phyloP scores from a whole-genome alignment of 2,797 vertebrate genomes.

The Hippoglossus hippoglossus region DNA sequence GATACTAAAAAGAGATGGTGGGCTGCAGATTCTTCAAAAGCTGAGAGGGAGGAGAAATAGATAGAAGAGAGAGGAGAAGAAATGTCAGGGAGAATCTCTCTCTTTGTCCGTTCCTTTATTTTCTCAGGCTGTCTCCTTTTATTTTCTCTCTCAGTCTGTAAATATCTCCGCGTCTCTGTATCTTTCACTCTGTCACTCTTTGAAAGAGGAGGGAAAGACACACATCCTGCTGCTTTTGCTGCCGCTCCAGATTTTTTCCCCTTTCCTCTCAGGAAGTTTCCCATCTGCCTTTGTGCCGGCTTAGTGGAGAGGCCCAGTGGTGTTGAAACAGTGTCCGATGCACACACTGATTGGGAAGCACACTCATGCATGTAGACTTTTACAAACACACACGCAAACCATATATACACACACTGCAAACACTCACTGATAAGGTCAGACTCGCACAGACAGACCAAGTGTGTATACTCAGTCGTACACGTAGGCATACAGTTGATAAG shows the following conservation, averaged over 20 bases:
- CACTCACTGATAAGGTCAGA: constrained; percentile 44
- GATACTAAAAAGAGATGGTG: constrained; percentile 69
- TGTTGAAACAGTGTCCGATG: constrained; percentile 82
- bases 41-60: constrained; percentile 16
- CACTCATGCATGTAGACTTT: constrained; percentile 68
- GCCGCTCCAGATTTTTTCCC: constrained; percentile 68
- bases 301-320: constrained; percentile 74
- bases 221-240: constrained; percentile 81
- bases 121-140: constrained; percentile 64
- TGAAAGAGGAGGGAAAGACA: constrained; percentile 79
- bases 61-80: constrained; percentile 34
- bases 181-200: constrained; percentile 74
- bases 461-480: constrained; percentile 38
- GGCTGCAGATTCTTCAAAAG: constrained; percentile 64
- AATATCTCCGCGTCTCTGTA: constrained; percentile 69
- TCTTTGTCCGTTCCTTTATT: constrained; percentile 50
- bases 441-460: constrained; percentile 9
- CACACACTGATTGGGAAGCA: constrained; percentile 77
- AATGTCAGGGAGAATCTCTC: constrained; percentile 26
- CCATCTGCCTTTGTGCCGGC: constrained; percentile 84
- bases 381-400: constrained; percentile 55
- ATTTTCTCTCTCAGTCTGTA: constrained; percentile 61
- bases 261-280: constrained; percentile 86
- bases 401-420: constrained; percentile 41
- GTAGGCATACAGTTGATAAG: constrained; percentile 49